These are phyloP conservation scores for Stegodyphus dumicola DNA, from an alignment of 1,140 invertebrate species.

Conservation along the genomic window DNA sequence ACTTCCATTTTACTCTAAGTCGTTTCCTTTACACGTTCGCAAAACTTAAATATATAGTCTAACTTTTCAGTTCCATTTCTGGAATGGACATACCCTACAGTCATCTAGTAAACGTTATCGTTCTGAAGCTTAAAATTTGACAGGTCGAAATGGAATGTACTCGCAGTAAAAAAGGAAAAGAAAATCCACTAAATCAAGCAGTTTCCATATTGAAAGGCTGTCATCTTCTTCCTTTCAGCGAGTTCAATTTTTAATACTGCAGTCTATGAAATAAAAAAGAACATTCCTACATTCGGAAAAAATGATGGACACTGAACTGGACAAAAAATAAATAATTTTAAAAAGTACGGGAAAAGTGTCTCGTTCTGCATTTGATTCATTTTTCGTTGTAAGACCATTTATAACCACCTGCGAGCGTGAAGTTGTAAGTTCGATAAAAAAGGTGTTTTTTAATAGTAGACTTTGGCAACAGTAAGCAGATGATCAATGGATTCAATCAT, in stretches of 20 bases:
- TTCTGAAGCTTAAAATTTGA: conserved; percentile 13
- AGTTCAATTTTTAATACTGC: conserved; percentile 14
- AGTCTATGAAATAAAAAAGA: neutral
- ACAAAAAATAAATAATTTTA: neutral
- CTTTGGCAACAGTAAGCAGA: conserved; percentile 1
- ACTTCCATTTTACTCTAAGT: no score
- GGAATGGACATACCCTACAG: neutral
- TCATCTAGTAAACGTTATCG: no score
- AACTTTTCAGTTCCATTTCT: conserved; percentile 28
- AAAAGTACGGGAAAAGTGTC: conserved; percentile 18
- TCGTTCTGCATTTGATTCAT: conserved; percentile 18
- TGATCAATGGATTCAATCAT: conserved; percentile 46
- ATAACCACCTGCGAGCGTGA: conserved; percentile 22
- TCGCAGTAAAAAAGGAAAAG: neutral
- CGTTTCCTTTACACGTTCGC: no score
- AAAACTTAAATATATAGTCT: neutral
- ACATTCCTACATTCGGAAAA: neutral
- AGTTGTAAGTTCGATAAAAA: neutral
- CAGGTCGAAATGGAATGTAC: conserved; percentile 13
- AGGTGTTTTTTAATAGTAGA: neutral
- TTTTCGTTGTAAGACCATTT: conserved; percentile 7
- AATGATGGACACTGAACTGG: neutral
- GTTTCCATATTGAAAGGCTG: neutral
- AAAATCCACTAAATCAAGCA: conserved; percentile 35
- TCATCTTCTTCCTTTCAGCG: conserved; percentile 7